phyloP scores from a whole-genome alignment of 35 echinoderm and acorn worm species.

The Diadema setosum region DNA sequence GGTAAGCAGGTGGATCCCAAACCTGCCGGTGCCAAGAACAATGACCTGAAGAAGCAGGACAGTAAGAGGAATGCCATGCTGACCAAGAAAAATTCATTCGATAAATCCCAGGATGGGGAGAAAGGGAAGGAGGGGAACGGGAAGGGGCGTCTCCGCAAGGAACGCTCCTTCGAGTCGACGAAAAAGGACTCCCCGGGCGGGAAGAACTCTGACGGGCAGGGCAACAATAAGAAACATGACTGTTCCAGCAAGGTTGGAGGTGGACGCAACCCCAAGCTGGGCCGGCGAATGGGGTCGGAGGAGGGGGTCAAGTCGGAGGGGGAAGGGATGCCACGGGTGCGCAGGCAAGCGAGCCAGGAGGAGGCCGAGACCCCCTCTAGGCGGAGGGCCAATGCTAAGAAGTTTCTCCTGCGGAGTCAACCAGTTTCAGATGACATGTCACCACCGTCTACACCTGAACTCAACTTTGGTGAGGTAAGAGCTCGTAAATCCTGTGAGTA shows the following conservation, averaged over 20 bases:
- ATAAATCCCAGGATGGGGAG: conserved; percentile 10
- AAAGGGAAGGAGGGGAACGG: conserved; percentile 28
- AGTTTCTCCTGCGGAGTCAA: conserved; percentile 62
- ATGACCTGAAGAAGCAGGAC: conserved; percentile 1
- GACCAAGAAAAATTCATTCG: conserved; percentile 12
- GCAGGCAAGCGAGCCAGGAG: conserved; percentile 81
- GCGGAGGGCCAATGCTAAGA: conserved; percentile 55
- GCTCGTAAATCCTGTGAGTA: too few relatives aligned
- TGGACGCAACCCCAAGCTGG: conserved; percentile 18
- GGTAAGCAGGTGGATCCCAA: neutral
- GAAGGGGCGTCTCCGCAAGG: conserved; percentile 20
- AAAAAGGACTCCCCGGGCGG: conserved; percentile 38
- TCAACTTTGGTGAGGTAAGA: conserved; percentile 12
- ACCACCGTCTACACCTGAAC: conserved; percentile 72
- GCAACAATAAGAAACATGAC: conserved; percentile 68
- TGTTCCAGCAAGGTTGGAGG: conserved; percentile 14
- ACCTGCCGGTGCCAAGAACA: conserved; percentile 7
- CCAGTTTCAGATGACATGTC: conserved; percentile 83
- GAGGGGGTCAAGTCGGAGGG: conserved; percentile 36
- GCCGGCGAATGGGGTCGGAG: conserved; percentile 44
- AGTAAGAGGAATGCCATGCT: conserved; percentile 20
- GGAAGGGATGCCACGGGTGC: conserved; percentile 28
- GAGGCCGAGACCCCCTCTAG: conserved; percentile 35
- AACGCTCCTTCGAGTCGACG: conserved; percentile 25
- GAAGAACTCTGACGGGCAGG: conserved; percentile 16